A percentile compares a stretch with the other conserved stretches of the same genome.
Conservation (phyloP, 2,888 invertebrate species). For the Ennomos erosarius region DNA sequence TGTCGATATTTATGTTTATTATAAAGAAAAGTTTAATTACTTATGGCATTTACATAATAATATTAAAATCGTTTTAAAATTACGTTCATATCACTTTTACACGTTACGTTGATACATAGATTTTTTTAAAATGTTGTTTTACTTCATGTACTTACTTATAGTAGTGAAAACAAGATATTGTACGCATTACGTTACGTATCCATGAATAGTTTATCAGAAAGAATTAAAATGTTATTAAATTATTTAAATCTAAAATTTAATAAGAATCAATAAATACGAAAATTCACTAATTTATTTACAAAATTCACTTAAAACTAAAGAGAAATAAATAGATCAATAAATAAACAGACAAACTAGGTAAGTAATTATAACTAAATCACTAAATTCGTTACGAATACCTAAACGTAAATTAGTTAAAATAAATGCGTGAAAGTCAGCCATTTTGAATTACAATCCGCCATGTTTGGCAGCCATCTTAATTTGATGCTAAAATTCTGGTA, state of each 20-base stretch:
- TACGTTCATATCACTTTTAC: no score
- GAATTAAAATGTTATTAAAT: no score
- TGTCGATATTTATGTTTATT: no score
- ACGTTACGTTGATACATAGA: no score
- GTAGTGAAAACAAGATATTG: no score
- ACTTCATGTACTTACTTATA: no score
- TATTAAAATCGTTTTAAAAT: no score
- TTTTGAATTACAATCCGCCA: slow-evolving; percentile 33
- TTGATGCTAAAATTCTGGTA: slow-evolving; percentile 1
- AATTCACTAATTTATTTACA: slow-evolving; percentile 77
- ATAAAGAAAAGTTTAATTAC: no score
- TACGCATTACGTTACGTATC: no score
- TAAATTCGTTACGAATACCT: slow-evolving; percentile 34
- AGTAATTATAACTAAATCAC: slow-evolving; percentile 39
- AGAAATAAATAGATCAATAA: slow-evolving; percentile 72
- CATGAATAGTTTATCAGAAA: no score
- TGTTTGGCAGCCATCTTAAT: slow-evolving; percentile 22
- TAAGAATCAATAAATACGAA: slow-evolving; percentile 34
- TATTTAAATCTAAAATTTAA: neutral
- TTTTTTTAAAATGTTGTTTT: no score
- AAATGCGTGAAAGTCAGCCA: slow-evolving; percentile 35
- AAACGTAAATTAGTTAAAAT: slow-evolving; percentile 26
- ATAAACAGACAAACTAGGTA: slow-evolving; percentile 68
- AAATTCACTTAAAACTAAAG: slow-evolving; percentile 62
- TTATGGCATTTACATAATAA: no score